A percentile compares a stretch with the other conserved stretches of the same genome.
These are phyloP conservation scores for Trichonephila inaurata DNA, from an alignment of 1,140 invertebrate species.

Conservation along the genomic window DNA sequence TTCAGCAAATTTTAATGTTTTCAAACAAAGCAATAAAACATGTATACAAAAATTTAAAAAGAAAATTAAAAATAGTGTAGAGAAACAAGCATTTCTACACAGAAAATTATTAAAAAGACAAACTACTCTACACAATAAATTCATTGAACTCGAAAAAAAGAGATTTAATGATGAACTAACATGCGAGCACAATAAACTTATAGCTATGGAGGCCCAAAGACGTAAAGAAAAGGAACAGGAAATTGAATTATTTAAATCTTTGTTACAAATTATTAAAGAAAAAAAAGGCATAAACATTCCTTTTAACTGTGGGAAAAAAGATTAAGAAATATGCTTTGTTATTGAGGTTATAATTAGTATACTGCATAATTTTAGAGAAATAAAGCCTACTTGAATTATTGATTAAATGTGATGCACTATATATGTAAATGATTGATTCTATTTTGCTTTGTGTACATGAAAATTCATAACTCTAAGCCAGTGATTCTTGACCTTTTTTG, in stretches of 20 bases:
- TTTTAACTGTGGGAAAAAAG: background rate
- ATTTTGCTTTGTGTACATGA: too few species aligned
- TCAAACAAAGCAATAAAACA: background rate
- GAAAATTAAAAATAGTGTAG: background rate
- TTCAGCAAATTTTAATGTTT: background rate
- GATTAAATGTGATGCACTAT: too few species aligned
- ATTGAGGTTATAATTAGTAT: too few species aligned
- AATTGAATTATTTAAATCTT: conserved; percentile 49
- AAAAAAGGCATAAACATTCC: conserved; percentile 11
- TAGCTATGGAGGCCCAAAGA: conserved; percentile 12
- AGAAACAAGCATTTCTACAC: background rate
- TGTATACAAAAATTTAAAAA: background rate
- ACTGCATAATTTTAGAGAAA: too few species aligned
- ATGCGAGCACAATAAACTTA: conserved; percentile 2
- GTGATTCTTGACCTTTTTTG: too few species aligned
- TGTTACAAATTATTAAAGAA: conserved; percentile 15
- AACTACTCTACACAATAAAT: background rate
- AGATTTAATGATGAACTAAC: conserved; percentile 21
- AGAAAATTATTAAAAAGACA: conserved; percentile 1
- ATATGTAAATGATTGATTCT: too few species aligned
- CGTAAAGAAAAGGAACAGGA: background rate
- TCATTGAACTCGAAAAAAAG: conserved; percentile 18
- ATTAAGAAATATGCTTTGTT: background rate
- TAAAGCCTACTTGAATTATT: too few species aligned
- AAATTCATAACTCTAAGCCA: too few species aligned